Evolutionary conservation across 2,797 vertebrate genomes (phyloP).

Genomic region (Mycteria americana): DNA sequence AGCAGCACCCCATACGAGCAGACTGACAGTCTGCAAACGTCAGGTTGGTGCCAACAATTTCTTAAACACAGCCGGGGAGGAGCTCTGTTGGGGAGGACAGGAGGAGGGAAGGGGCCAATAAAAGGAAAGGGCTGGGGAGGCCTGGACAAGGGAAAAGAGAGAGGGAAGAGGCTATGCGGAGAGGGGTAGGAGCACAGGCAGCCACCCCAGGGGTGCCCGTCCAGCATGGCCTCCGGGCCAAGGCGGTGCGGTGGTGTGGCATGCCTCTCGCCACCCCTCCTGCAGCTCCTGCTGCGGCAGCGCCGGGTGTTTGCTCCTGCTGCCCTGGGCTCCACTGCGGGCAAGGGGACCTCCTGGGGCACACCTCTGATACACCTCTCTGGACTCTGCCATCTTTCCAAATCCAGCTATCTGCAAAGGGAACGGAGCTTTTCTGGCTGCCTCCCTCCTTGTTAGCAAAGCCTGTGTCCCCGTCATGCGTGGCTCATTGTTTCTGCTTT

Average conservation of each 20-base stretch:
- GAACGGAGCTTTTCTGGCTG: background rate
- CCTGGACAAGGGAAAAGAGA: background rate
- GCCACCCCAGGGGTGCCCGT: accelerated
- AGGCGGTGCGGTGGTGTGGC: background rate
- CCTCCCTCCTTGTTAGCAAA: background rate
- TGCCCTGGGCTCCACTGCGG: background rate
- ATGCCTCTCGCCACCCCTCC: background rate
- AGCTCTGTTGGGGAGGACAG: background rate
- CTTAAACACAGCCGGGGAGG: background rate
- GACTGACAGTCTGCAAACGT: background rate
- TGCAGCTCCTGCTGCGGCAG: background rate
- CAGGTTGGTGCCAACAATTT: background rate
- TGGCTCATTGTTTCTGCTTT: background rate
- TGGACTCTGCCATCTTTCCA: background rate
- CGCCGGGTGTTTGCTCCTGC: background rate
- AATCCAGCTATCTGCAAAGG: background rate
- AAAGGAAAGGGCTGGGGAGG: background rate
- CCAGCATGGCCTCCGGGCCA: accelerated
- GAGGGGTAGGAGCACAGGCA: background rate
- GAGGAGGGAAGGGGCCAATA: background rate
- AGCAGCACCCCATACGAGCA: background rate
- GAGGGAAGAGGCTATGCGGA: background rate
- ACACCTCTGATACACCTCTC: background rate
- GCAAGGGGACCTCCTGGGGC: background rate
- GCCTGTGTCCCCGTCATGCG: accelerated